Evolutionary conservation across 92 coral and sea anemone genomes (phyloP).

Genomic region (Montipora capitata): DNA sequence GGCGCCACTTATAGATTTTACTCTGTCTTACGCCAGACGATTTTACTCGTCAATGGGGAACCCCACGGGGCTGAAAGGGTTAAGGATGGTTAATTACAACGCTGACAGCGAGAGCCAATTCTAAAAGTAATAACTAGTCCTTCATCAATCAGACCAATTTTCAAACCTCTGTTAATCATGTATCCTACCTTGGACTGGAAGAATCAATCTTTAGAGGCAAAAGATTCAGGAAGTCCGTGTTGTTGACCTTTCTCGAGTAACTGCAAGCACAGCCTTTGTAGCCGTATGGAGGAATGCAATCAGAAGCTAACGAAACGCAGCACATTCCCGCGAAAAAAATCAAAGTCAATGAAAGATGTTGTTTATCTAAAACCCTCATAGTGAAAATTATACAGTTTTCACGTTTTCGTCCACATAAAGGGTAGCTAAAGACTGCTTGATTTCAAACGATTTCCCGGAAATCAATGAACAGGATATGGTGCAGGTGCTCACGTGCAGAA

Average conservation of each 20-base stretch:
- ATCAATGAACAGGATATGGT: background rate
- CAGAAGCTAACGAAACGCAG: constrained; percentile 5
- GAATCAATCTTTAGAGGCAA: constrained; percentile 59
- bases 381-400: background rate
- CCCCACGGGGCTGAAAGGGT: too few species aligned
- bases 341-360: background rate
- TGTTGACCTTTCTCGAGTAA: constrained; percentile 15
- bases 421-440: background rate
- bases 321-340: constrained; percentile 8
- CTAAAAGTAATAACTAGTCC: too few species aligned
- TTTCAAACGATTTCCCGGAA: background rate
- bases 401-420: background rate
- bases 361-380: background rate
- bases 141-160: too few species aligned
- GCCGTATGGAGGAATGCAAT: constrained; percentile 45
- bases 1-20: too few species aligned
- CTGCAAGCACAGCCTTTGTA: constrained; percentile 80
- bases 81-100: too few species aligned
- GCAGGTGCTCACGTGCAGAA: background rate
- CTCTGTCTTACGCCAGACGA: too few species aligned
- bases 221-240: constrained; percentile 62
- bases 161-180: background rate
- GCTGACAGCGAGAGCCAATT: too few species aligned
- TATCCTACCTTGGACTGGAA: constrained; percentile 71
- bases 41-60: too few species aligned